phyloP scores from a whole-genome alignment of 1,140 invertebrate species.

The Nephila pilipes region DNA sequence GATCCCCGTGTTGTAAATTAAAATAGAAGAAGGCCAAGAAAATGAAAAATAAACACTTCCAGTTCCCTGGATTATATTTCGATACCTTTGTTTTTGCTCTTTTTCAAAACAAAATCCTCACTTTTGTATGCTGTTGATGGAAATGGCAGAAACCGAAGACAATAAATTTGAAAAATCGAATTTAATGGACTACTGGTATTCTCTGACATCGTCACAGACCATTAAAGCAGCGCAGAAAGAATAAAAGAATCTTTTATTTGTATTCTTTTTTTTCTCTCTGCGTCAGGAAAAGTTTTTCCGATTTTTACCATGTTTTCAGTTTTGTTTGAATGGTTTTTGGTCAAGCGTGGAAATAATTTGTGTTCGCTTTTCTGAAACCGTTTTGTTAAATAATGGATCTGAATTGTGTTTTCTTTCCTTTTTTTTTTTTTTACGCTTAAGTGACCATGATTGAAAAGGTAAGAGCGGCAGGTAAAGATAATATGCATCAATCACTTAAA shows the following conservation, averaged over 20 bases:
- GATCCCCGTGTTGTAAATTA: not conserved
- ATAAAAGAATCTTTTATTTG: not conserved
- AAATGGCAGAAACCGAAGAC: not conserved
- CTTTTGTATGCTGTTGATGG: not conserved
- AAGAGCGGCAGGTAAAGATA: too few species aligned
- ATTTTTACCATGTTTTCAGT: not conserved
- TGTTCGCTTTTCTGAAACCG: not conserved
- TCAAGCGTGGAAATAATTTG: constrained; percentile 9
- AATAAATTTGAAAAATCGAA: not conserved
- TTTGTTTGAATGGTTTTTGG: not conserved
- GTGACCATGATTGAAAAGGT: not conserved
- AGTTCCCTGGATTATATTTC: not conserved
- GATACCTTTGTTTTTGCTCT: not conserved
- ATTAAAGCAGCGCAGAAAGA: not conserved
- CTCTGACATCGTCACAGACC: not conserved
- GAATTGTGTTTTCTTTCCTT: too few species aligned
- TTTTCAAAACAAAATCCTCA: not conserved
- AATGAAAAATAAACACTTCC: not conserved
- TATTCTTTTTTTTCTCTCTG: not conserved
- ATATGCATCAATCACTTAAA: not conserved
- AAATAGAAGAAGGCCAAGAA: constrained; percentile 3
- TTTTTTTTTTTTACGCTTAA: not conserved
- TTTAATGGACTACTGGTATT: not conserved
- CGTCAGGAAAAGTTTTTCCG: not conserved
- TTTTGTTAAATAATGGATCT: not conserved